These are phyloP conservation scores for Augochlora pura DNA, from an alignment of 1,140 invertebrate genomes.

Conservation along the genomic window DNA sequence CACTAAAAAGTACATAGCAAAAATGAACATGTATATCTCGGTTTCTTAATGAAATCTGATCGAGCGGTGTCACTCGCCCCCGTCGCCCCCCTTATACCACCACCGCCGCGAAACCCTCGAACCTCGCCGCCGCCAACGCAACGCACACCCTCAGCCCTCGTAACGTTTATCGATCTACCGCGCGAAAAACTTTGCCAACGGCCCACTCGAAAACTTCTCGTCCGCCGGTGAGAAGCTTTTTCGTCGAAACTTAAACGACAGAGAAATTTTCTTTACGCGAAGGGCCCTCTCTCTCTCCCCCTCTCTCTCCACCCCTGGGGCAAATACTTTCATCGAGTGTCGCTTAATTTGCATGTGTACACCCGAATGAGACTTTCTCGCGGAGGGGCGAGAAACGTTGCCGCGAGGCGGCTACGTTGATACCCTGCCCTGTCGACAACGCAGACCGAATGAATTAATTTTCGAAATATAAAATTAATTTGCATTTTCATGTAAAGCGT, in stretches of 20 bases:
- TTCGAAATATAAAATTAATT: too few relatives aligned
- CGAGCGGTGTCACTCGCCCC: background rate
- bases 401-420: too few relatives aligned
- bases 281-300: background rate
- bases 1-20: too few relatives aligned
- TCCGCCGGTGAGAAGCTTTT: slow-evolving; percentile 6
- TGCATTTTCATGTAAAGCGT: too few relatives aligned
- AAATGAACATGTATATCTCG: too few relatives aligned
- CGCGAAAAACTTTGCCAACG: background rate
- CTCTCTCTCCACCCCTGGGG: too few relatives aligned
- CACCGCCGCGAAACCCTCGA: too few relatives aligned
- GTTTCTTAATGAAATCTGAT: slow-evolving; percentile 33
- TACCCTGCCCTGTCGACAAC: too few relatives aligned
- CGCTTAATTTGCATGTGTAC: slow-evolving; percentile 17
- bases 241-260: background rate
- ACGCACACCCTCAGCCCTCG: background rate
- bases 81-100: background rate
- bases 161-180: slow-evolving; percentile 20
- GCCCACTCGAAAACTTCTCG: background rate
- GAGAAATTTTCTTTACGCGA: background rate
- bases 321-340: slow-evolving; percentile 13
- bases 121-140: too few relatives aligned
- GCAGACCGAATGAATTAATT: too few relatives aligned
- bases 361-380: slow-evolving; percentile 1
- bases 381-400: background rate